Base-by-base conservation (phyloP, 2,888 invertebrate genomes). In the Trichopoda pennipes region DNA sequence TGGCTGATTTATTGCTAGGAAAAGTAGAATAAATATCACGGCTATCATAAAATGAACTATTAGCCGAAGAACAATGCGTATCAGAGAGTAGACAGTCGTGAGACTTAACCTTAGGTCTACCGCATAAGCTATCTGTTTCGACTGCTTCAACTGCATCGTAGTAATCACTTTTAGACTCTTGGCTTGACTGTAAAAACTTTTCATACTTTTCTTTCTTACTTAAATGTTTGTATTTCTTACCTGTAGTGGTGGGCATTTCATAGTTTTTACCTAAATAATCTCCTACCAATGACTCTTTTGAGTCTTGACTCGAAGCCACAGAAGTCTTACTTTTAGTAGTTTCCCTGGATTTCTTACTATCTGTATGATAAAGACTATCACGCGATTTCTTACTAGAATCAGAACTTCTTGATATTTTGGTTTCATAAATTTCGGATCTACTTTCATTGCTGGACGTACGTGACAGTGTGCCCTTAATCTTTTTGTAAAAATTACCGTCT, bases 401-500 rank as follows among this genome's bases (percentile, higher is more conserved):
- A 74, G 94, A 94, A 84, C 94, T 94, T 87, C 94, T 94, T 1
- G 93, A 93, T 60, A 93, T 90, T 91, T 94, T 94, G 0, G 93
- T 92, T 87, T 95, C 94, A 86, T 93, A 94, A 86, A 94, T 93
- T 87, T 95, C 95, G 84, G 94, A 94, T 85, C 93, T 94, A 23
- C 94, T 95, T 87, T 95, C 95, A 85, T 94, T 93, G 88, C 95
- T 95, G 1, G 95, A 95, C 10, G 94, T 93, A 55, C 94, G 92
- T 0, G 94, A 94, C 32, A 93, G 92, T 1, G 93, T 92, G 38
- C 93, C 92, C 87, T 94, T 94, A 77, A 94, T 94, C 86, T 94
- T 93, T 86, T 94, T 94, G 86, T 95, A 95, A 88, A 94, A 95
- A 86, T 93, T 94, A 3, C 95, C 95, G 87, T 95, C 95, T 0